Base-by-base conservation (phyloP, 2,797 vertebrate genomes). In the Sandelia bainsii region DNA sequence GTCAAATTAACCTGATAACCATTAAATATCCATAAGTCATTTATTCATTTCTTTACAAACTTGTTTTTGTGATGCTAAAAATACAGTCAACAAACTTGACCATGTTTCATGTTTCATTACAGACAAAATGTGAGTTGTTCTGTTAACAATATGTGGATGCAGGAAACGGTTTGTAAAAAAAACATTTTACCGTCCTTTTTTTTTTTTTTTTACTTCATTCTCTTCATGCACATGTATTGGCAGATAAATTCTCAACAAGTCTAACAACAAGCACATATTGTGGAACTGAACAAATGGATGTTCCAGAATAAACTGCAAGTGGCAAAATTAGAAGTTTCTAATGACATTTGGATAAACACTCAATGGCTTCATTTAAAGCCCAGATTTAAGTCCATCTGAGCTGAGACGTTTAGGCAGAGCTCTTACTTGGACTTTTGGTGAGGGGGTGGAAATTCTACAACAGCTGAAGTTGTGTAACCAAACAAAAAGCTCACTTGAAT, bases 41-140 rank as follows among this genome's bases (percentile, higher is more conserved):
- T 93, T 91, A 89, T 93, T 93, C 9, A 77, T 82, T 82, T 75
- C 44, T 79, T 87, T 86, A 87, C 72, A 89, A 92, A 92, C 57
- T 48, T 73, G 60, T 72, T 60, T 69, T 79, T 69, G 57, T 25
- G 48, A 85, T 81, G 77, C 62, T 90, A 85, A 87, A 90, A 90
- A 89, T 69, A 63, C 65, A 62, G 60, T 79, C 72, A 17, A 73
- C 81, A 62, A 19, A 37, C 60, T 59, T 27, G 34, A 60, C 45
- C 77, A 77, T 68, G 75, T 78, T 77, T 75, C 77, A 77, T 68
- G 75, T 78, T 77, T 75, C 17, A 44, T 69, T 82, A 73, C 40
- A 52, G 61, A 77, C 40, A 72, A 61, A 76, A 23, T 46, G 46
- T 52, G 69, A 65, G 17, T n/a, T 8, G 19, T 64, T 69, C 64